These are phyloP conservation scores for Hyperopisus bebe DNA, from an alignment of 2,113 vertebrate genomes.

Conservation along the genomic window DNA sequence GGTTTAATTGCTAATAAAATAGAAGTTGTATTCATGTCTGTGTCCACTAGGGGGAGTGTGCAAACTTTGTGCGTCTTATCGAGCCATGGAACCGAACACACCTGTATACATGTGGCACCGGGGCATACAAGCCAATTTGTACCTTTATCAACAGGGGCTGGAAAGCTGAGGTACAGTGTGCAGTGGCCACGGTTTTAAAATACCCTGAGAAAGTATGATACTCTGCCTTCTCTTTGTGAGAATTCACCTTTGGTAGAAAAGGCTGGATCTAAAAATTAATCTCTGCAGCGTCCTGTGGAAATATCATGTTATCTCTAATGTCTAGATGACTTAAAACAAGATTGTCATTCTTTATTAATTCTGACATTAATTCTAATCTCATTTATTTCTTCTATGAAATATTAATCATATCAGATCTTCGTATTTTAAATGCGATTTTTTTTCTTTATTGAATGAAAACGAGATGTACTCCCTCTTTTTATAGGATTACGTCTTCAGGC, in stretches of 20 bases:
- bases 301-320: background rate
- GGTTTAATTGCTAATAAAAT: background rate
- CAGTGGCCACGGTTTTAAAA: background rate
- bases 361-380: background rate
- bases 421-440: background rate
- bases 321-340: background rate
- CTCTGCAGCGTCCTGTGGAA: background rate
- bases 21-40: background rate
- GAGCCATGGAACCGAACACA: conserved; percentile 76
- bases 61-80: conserved; percentile 64
- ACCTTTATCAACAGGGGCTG: conserved; percentile 72
- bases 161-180: conserved; percentile 64
- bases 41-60: conserved; percentile 52
- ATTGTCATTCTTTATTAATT: background rate
- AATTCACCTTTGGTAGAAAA: background rate
- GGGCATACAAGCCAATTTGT: conserved; percentile 74
- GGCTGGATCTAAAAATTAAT: background rate
- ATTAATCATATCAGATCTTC: background rate
- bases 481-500: conserved; percentile 74
- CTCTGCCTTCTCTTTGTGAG: background rate
- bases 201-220: background rate
- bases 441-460: background rate
- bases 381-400: background rate
- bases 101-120: conserved; percentile 73
- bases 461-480: conserved; percentile 1